These are phyloP conservation scores for Tribolium castaneum DNA, from an alignment of 1,140 invertebrate species.

Conservation along the genomic window DNA sequence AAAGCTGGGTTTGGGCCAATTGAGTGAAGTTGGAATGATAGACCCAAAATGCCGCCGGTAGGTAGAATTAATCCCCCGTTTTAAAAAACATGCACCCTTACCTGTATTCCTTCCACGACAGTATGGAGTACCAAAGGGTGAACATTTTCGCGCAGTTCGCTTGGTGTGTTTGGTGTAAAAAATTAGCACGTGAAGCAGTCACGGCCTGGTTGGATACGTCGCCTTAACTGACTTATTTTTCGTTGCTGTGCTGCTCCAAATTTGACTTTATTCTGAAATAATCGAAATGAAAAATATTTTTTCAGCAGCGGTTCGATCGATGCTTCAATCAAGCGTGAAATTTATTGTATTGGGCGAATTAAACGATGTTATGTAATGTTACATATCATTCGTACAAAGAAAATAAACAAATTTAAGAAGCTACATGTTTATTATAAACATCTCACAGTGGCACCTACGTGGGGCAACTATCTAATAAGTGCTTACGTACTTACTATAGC, in stretches of 20 bases:
- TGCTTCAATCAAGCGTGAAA: neutral
- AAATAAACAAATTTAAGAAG: constrained; percentile 3
- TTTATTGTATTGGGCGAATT: neutral
- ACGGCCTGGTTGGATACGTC: constrained; percentile 43
- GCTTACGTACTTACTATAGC: neutral
- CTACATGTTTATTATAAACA: constrained; percentile 22
- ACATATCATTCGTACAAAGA: neutral
- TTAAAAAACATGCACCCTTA: constrained; percentile 47
- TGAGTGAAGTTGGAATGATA: constrained; percentile 9
- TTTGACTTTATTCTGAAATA: constrained; percentile 35
- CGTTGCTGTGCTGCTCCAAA: constrained; percentile 31
- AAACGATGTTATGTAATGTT: too few relatives aligned
- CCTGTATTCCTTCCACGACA: constrained; percentile 60
- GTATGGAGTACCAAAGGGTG: constrained; percentile 58
- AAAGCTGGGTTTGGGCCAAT: constrained; percentile 29
- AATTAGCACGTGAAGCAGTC: constrained; percentile 42
- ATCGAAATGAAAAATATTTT: neutral
- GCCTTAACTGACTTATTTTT: constrained; percentile 52
- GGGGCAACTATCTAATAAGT: neutral
- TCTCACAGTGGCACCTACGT: constrained; percentile 5
- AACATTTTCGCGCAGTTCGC: constrained; percentile 54
- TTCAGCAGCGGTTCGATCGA: neutral
- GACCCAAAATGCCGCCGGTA: constrained; percentile 34
- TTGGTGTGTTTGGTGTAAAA: constrained; percentile 14
- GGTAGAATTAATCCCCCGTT: neutral